A percentile compares a stretch with the other conserved stretches of the same genome.
Conservation (phyloP, 2,113 vertebrate species). For the Choloepus hoffmanni region DNA sequence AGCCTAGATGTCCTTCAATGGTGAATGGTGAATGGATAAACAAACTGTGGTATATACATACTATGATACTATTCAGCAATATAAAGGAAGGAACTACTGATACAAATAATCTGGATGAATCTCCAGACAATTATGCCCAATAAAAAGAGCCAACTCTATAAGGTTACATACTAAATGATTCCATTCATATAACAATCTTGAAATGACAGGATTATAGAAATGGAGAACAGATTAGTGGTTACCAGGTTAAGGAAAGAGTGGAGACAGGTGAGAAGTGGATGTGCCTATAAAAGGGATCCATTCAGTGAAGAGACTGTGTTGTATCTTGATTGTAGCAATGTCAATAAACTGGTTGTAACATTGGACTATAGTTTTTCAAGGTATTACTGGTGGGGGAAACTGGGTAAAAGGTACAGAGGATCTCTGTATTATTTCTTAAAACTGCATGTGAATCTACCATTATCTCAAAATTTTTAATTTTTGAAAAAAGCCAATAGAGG, state of each 20-base stretch:
- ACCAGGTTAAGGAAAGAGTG: background rate
- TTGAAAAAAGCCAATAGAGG: background rate
- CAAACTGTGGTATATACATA: no score
- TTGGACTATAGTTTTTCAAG: background rate
- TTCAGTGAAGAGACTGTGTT: background rate
- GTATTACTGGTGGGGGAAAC: background rate
- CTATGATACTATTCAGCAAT: no score
- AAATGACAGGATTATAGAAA: background rate
- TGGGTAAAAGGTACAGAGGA: background rate
- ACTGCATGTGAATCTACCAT: background rate
- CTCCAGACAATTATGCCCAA: background rate
- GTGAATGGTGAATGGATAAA: background rate
- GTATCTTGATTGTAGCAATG: background rate
- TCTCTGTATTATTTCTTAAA: background rate
- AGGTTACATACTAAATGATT: background rate
- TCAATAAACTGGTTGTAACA: background rate
- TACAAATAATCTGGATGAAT: background rate
- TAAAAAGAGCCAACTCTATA: background rate
- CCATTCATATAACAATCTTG: background rate
- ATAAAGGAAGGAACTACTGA: no score
- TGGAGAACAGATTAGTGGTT: background rate
- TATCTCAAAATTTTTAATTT: conserved; percentile 5
- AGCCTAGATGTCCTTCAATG: background rate
- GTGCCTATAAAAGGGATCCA: background rate
- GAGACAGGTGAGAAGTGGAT: background rate